Evolutionary conservation across 2,888 invertebrate genomes (phyloP).

Genomic region (Apotomis turbidana): DNA sequence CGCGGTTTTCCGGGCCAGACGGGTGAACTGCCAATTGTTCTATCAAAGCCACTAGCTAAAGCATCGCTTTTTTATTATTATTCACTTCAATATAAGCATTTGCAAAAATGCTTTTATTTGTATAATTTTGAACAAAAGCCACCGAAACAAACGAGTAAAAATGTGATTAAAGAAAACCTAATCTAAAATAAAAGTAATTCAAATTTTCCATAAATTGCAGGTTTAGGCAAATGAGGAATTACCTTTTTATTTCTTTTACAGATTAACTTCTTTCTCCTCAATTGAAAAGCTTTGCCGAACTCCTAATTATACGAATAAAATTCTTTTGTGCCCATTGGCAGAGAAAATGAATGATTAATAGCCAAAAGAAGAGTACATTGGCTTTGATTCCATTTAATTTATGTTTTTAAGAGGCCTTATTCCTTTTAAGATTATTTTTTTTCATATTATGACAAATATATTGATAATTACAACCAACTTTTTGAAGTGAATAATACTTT

Average conservation of each 20-base stretch:
- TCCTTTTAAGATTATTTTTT: no score
- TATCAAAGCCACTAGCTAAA: no score
- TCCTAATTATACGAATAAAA: slow-evolving; percentile 19
- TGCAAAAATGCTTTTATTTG: no score
- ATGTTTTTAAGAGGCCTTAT: neutral
- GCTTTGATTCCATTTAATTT: slow-evolving; percentile 15
- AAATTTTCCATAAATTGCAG: neutral
- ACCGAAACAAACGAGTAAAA: neutral
- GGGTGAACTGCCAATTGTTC: no score
- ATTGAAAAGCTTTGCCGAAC: slow-evolving; percentile 16
- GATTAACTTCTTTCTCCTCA: slow-evolving; percentile 17
- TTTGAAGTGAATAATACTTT: no score
- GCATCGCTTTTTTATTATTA: no score
- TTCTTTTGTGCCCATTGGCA: slow-evolving; percentile 15
- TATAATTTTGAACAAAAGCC: no score
- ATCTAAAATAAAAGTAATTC: neutral
- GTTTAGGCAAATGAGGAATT: slow-evolving; percentile 2
- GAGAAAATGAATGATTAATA: slow-evolving; percentile 23
- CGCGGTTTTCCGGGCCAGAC: no score
- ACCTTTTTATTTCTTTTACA: slow-evolving; percentile 11
- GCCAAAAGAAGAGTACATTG: neutral
- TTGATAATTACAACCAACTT: no score
- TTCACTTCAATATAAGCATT: no score
- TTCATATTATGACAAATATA: no score
- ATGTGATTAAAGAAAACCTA: neutral